A percentile compares a stretch with the other conserved stretches of the same genome.
Conservation (phyloP, 2,797 vertebrate genomes). For the Dendrocincla tyrannina region DNA sequence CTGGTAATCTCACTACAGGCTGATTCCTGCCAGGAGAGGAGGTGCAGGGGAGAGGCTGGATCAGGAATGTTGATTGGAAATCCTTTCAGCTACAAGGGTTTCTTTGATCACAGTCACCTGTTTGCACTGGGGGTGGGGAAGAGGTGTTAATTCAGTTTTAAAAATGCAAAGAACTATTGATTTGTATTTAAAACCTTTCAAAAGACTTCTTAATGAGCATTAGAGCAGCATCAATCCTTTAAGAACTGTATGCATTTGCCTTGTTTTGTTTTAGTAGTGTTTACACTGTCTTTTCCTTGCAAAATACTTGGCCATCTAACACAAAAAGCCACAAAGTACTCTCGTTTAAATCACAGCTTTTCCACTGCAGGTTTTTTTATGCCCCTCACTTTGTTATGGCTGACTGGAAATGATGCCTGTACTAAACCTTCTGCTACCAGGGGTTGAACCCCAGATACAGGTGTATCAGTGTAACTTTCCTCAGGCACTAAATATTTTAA, state of each 20-base stretch:
- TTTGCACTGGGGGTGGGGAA: not conserved
- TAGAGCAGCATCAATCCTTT: not conserved
- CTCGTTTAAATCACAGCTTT: not conserved
- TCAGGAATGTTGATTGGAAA: not conserved
- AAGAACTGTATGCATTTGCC: not conserved
- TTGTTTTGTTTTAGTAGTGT: not conserved
- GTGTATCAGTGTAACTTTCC: not conserved
- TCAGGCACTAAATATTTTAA: not conserved
- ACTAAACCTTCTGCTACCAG: not conserved
- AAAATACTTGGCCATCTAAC: not conserved
- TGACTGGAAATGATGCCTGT: not conserved
- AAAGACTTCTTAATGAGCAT: not conserved
- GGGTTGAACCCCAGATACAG: not conserved
- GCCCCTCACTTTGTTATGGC: not conserved
- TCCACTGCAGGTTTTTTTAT: not conserved
- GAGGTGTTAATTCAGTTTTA: not conserved
- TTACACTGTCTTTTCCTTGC: not conserved
- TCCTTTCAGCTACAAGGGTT: not conserved
- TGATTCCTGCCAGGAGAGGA: not conserved
- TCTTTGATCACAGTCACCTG: not conserved
- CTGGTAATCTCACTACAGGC: not conserved
- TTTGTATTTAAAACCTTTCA: not conserved
- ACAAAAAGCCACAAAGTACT: not conserved
- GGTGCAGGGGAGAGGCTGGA: not conserved
- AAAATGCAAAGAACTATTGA: not conserved